Evolutionary conservation across 2,888 invertebrate genomes (phyloP).

Genomic region (Eristalis pertinax): DNA sequence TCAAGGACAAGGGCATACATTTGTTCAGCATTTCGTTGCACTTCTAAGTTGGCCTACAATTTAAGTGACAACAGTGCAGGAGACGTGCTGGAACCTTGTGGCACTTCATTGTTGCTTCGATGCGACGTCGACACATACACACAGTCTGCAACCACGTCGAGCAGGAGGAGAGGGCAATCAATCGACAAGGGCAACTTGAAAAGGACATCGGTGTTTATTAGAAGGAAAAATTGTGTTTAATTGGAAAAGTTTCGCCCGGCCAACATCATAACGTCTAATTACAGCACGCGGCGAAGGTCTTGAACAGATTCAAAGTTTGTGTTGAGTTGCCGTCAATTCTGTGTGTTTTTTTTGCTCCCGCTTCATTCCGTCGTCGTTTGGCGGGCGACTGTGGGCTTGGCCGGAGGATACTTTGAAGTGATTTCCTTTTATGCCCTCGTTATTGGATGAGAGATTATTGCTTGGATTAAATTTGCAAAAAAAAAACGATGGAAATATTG

Average conservation of each 20-base stretch:
- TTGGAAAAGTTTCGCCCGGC: constrained; percentile 45
- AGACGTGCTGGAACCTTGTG: neutral
- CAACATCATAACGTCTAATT: constrained; percentile 11
- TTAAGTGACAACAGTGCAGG: neutral
- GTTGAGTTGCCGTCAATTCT: neutral
- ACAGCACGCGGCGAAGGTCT: constrained; percentile 2
- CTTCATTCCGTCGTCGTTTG: neutral
- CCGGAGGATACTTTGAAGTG: constrained; percentile 34
- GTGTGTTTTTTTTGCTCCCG: neutral
- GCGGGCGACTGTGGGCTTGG: neutral
- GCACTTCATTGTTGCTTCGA: neutral
- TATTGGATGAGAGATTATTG: constrained; percentile 51
- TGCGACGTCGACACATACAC: neutral
- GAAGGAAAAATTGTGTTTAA: constrained; percentile 32
- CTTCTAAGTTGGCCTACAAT: neutral
- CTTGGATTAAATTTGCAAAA: constrained; percentile 22
- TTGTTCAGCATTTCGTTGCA: constrained; percentile 30
- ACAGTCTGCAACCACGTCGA: neutral
- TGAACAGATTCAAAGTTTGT: neutral
- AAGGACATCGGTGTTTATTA: constrained; percentile 14
- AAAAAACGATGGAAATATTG: neutral
- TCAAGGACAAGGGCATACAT: neutral
- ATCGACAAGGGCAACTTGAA: constrained; percentile 12
- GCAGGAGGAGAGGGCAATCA: neutral
- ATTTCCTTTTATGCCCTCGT: constrained; percentile 27